phyloP scores from a whole-genome alignment of 2,797 vertebrate genomes.

The Ispidina picta region DNA sequence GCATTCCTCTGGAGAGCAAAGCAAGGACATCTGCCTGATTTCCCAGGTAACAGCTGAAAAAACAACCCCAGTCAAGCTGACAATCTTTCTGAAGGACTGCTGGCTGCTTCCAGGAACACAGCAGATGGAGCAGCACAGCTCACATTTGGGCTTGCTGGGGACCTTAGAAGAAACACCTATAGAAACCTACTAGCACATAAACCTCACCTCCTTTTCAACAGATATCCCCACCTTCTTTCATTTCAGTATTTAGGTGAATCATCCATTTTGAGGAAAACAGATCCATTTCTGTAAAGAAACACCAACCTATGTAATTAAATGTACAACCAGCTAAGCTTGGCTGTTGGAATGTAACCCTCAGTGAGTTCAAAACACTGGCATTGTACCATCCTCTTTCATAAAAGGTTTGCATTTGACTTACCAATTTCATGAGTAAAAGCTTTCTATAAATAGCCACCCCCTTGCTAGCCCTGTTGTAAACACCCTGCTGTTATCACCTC shows the following conservation, averaged over 20 bases:
- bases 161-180: not conserved
- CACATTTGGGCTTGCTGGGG: not conserved
- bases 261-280: not conserved
- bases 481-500: not conserved
- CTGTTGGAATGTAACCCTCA: not conserved
- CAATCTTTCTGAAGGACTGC: not conserved
- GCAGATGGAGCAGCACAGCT: accelerated
- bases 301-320: accelerated
- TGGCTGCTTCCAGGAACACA: not conserved
- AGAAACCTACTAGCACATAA: not conserved
- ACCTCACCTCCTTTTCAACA: not conserved
- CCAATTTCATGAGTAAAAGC: not conserved
- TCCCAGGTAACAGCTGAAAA: not conserved
- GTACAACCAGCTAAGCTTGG: not conserved
- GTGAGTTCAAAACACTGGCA: not conserved
- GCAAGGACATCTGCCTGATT: not conserved
- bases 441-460: not conserved
- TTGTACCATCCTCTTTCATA: not conserved
- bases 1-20: not conserved
- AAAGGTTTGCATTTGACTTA: not conserved
- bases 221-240: not conserved
- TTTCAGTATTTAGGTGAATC: not conserved
- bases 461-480: not conserved
- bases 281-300: not conserved
- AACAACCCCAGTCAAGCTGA: not conserved